These are phyloP conservation scores for Notamacropus eugenii DNA, from an alignment of 2,797 vertebrate genomes.

Conservation along the genomic window DNA sequence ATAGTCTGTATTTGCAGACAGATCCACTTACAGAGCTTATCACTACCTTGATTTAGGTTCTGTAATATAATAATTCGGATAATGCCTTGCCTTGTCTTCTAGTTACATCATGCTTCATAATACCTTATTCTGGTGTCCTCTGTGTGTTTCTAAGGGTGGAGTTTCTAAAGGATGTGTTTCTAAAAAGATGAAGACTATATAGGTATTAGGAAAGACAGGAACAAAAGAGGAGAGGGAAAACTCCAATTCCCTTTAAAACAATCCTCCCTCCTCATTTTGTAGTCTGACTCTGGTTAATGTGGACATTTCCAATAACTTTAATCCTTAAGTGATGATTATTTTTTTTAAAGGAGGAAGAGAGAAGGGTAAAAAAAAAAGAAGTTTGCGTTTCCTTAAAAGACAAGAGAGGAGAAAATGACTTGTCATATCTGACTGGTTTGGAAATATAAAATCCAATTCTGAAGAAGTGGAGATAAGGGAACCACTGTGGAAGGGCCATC, in stretches of 20 bases:
- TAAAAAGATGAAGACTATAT: neutral
- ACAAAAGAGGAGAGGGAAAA: slow-evolving; percentile 42
- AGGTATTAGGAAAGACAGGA: slow-evolving; percentile 28
- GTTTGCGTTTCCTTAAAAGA: slow-evolving; percentile 87
- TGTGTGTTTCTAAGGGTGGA: too few relatives aligned
- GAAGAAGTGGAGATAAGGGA: slow-evolving; percentile 92
- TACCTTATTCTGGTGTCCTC: slow-evolving; percentile 40
- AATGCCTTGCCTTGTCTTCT: slow-evolving; percentile 56
- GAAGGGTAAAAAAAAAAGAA: slow-evolving; percentile 65
- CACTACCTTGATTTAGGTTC: slow-evolving; percentile 24
- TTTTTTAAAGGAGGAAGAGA: slow-evolving; percentile 23
- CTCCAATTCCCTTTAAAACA: slow-evolving; percentile 57
- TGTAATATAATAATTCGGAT: slow-evolving; percentile 55
- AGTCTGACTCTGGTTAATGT: slow-evolving; percentile 66
- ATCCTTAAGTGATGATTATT: slow-evolving; percentile 84
- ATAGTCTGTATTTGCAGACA: slow-evolving; percentile 57
- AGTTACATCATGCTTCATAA: slow-evolving; percentile 3
- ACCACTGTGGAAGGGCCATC: slow-evolving; percentile 87
- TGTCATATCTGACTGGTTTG: slow-evolving; percentile 94
- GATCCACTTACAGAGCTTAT: slow-evolving; percentile 31
- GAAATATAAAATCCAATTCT: slow-evolving; percentile 98
- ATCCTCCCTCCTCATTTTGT: neutral
- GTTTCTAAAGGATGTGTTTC: slow-evolving; percentile 51
- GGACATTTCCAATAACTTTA: slow-evolving; percentile 77
- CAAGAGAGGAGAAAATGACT: slow-evolving; percentile 92